These are phyloP conservation scores for Drosophila equinoxialis DNA, from an alignment of 1,140 invertebrate genomes.

Conservation along the genomic window DNA sequence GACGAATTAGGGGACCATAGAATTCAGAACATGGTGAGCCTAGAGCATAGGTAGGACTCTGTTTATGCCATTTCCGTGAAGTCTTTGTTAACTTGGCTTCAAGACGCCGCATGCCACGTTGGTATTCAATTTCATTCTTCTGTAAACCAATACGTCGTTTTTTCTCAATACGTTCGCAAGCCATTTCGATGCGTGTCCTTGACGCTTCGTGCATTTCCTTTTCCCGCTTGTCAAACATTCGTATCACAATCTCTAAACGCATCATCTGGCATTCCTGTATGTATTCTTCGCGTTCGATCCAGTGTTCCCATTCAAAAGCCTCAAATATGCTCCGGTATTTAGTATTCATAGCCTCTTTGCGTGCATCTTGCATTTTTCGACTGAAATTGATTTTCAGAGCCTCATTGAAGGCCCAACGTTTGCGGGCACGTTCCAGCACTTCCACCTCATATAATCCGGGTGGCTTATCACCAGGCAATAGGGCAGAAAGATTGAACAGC, in stretches of 20 bases:
- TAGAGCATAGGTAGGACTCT: slow-evolving; percentile 83
- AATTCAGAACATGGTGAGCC: slow-evolving; percentile 84
- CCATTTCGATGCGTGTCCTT: slow-evolving; percentile 81
- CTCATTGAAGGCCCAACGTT: slow-evolving; percentile 74
- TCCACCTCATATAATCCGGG: slow-evolving; percentile 75
- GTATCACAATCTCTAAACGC: slow-evolving; percentile 84
- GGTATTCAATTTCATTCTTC: slow-evolving; percentile 78
- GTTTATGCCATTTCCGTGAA: slow-evolving; percentile 59
- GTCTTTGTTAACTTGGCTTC: slow-evolving; percentile 44
- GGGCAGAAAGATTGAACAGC: slow-evolving; percentile 58
- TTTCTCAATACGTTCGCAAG: slow-evolving; percentile 74
- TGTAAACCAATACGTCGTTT: slow-evolving; percentile 80
- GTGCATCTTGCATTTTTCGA: slow-evolving; percentile 34
- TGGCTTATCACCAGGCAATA: slow-evolving; percentile 54
- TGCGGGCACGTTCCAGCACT: slow-evolving; percentile 72
- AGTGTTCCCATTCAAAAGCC: slow-evolving; percentile 81
- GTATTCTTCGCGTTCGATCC: slow-evolving; percentile 83
- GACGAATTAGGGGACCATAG: slow-evolving; percentile 84
- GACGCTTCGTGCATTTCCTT: slow-evolving; percentile 76
- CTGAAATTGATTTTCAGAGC: slow-evolving; percentile 58
- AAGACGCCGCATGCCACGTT: slow-evolving; percentile 73
- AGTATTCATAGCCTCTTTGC: slow-evolving; percentile 30
- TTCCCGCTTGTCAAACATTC: slow-evolving; percentile 81
- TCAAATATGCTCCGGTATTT: slow-evolving; percentile 57
- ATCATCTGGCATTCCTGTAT: slow-evolving; percentile 86